Conservation (phyloP, 2,888 invertebrate species). For the Tromatobia lineatoria region DNA sequence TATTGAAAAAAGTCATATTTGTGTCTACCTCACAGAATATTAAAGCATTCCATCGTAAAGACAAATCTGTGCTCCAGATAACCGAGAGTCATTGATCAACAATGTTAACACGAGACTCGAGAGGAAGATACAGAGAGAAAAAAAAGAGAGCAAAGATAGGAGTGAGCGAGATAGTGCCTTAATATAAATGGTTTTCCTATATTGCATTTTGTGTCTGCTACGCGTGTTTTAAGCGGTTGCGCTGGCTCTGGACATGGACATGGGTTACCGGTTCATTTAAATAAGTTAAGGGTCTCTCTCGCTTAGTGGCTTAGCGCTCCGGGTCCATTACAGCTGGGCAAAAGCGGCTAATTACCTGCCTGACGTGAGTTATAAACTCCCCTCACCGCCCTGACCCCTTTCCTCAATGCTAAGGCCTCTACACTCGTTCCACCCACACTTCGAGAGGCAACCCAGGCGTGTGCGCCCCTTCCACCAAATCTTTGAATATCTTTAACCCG, state of each 20-base stretch:
- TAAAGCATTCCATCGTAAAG: constrained; percentile 8
- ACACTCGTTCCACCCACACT: constrained; percentile 67
- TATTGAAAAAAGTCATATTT: constrained; percentile 12
- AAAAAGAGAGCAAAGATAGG: constrained; percentile 63
- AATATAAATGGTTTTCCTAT: constrained; percentile 85
- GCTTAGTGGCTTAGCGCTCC: constrained; percentile 83
- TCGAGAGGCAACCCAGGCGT: constrained; percentile 33
- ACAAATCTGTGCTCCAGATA: constrained; percentile 24
- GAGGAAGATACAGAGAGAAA: constrained; percentile 36
- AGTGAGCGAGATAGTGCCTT: constrained; percentile 83
- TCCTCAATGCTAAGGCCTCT: constrained; percentile 56
- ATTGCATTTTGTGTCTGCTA: constrained; percentile 82
- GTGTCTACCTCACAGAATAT: background rate
- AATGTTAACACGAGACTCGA: constrained; percentile 43
- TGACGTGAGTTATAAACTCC: constrained; percentile 85
- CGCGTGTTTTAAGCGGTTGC: constrained; percentile 53
- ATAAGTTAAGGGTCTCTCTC: constrained; percentile 85
- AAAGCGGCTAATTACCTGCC: constrained; percentile 85
- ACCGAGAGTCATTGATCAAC: constrained; percentile 16
- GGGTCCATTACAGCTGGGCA: constrained; percentile 85
- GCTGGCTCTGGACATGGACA: constrained; percentile 80
- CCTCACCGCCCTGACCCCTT: constrained; percentile 56
- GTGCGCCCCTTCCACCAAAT: constrained; percentile 65
- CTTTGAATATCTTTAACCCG: constrained; percentile 80
- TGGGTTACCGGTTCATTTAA: constrained; percentile 85